phyloP scores from a whole-genome alignment of 2,888 invertebrate genomes.

The Andrena praecox region DNA sequence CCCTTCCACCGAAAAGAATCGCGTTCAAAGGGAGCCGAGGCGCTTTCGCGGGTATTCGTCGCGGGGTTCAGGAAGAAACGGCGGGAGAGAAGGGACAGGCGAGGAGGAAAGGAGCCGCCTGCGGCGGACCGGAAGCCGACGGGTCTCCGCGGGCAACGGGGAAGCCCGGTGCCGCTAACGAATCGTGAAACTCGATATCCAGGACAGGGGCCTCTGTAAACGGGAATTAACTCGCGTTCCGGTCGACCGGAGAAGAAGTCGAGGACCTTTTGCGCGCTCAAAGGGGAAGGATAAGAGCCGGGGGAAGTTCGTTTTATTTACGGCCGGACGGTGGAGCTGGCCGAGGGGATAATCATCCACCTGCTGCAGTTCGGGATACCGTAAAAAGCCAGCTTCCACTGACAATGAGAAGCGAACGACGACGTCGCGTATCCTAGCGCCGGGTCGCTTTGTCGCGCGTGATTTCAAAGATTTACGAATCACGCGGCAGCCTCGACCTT shows the following conservation, averaged over 20 bases:
- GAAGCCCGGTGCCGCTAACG: slow-evolving; percentile 26
- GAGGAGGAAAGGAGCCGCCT: neutral
- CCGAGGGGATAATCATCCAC: neutral
- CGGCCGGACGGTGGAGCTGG: slow-evolving; percentile 6
- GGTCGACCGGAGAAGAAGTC: slow-evolving; percentile 5
- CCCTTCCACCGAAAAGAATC: no score
- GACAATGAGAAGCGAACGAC: neutral
- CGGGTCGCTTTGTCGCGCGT: slow-evolving; percentile 8
- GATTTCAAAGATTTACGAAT: slow-evolving; percentile 35
- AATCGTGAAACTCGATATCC: slow-evolving; percentile 46
- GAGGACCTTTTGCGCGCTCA: neutral
- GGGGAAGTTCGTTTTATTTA: slow-evolving; percentile 33
- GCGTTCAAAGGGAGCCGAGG: no score
- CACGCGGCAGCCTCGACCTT: neutral
- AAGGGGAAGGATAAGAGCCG: slow-evolving; percentile 21
- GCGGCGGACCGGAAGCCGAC: slow-evolving; percentile 10
- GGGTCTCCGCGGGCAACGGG: neutral
- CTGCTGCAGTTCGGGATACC: neutral
- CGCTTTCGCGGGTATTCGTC: neutral
- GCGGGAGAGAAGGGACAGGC: neutral
- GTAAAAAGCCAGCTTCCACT: neutral
- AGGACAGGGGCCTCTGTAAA: slow-evolving; percentile 18
- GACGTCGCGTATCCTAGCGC: neutral
- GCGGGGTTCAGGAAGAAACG: neutral
- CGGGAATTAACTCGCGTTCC: slow-evolving; percentile 39